Evolutionary conservation across 2,888 invertebrate species (phyloP).

Genomic region (Buathra laborator): DNA sequence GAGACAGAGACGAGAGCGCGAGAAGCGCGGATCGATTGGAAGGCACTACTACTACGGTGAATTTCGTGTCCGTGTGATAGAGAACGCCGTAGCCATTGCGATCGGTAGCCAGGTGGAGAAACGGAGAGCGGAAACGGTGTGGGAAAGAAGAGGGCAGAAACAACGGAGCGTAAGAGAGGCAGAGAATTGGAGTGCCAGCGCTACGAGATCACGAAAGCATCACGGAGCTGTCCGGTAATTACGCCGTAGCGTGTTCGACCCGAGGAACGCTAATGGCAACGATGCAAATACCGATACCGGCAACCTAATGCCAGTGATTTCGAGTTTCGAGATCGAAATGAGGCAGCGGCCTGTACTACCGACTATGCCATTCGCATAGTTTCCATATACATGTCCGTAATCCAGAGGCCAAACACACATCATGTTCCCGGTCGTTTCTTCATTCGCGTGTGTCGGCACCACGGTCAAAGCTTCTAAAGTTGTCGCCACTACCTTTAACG

Average conservation of each 20-base stretch:
- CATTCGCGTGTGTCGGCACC: background rate
- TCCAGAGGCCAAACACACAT: background rate
- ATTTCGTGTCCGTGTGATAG: constrained; percentile 3
- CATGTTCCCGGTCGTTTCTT: background rate
- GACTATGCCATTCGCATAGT: background rate
- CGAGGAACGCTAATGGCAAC: constrained; percentile 79
- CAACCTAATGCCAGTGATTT: constrained; percentile 77
- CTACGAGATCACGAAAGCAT: constrained; percentile 77
- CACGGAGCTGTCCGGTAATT: constrained; percentile 78
- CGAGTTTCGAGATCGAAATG: constrained; percentile 72
- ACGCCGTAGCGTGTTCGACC: constrained; percentile 80
- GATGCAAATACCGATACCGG: constrained; percentile 82
- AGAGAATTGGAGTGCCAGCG: constrained; percentile 33
- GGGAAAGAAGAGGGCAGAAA: constrained; percentile 9
- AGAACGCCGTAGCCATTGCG: background rate
- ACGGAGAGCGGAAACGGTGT: constrained; percentile 14
- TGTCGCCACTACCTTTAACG: background rate
- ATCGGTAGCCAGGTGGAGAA: background rate
- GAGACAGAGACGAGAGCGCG: background rate
- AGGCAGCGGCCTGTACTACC: constrained; percentile 54
- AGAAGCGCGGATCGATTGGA: background rate
- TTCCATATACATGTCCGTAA: background rate
- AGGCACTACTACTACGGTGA: background rate
- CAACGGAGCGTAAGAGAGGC: constrained; percentile 23
- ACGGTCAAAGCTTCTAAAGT: constrained; percentile 1